These are phyloP conservation scores for Erannis defoliaria DNA, from an alignment of 2,888 invertebrate genomes.

Conservation along the genomic window DNA sequence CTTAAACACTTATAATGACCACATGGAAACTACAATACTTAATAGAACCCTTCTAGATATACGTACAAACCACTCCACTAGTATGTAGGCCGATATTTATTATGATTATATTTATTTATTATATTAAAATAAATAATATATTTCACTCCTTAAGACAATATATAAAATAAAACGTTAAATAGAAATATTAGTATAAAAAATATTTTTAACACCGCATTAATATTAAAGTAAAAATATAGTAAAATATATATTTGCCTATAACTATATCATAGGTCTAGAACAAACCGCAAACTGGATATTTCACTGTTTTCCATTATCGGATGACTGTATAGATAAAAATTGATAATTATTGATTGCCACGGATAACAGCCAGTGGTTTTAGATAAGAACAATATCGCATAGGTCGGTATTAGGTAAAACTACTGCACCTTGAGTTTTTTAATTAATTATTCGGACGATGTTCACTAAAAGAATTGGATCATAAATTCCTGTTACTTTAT, in stretches of 20 bases:
- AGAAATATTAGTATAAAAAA: too few relatives aligned
- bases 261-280: background rate
- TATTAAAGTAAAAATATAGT: background rate
- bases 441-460: constrained; percentile 8
- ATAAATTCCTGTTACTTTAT: too few relatives aligned
- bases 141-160: too few relatives aligned
- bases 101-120: background rate
- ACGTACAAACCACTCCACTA: background rate
- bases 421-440: constrained; percentile 5
- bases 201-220: background rate
- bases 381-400: constrained; percentile 17
- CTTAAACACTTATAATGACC: background rate
- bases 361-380: constrained; percentile 21
- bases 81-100: background rate
- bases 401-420: constrained; percentile 2
- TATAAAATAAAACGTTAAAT: too few relatives aligned
- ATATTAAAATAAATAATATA: background rate
- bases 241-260: background rate
- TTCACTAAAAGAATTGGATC: too few relatives aligned
- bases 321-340: constrained; percentile 26
- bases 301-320: constrained; percentile 30
- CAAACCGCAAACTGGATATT: constrained; percentile 23
- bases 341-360: constrained; percentile 41
- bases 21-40: background rate
- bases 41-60: background rate